These are phyloP conservation scores for Aromia moschata DNA, from an alignment of 2,888 invertebrate species.

Conservation along the genomic window DNA sequence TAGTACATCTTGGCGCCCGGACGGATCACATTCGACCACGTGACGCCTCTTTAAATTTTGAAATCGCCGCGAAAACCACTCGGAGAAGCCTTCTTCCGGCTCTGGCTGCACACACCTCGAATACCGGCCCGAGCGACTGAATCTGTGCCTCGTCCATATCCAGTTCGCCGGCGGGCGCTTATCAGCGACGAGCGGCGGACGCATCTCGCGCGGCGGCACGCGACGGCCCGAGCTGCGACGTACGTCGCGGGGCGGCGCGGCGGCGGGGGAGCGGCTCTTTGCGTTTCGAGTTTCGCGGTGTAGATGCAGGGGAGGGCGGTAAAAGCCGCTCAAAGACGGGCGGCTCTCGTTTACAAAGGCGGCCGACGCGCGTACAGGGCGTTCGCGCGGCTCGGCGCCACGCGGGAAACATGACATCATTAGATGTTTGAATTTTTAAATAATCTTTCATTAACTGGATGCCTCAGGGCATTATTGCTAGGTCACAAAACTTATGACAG, in stretches of 20 bases:
- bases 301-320: background rate
- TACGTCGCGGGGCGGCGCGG: background rate
- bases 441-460: too few species aligned
- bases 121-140: constrained; percentile 36
- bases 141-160: constrained; percentile 24
- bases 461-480: too few species aligned
- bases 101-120: constrained; percentile 36
- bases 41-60: constrained; percentile 15
- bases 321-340: too few species aligned
- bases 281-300: background rate
- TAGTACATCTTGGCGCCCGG: constrained; percentile 50
- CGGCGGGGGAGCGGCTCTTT: background rate
- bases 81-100: constrained; percentile 26
- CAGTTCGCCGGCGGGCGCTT: constrained; percentile 3
- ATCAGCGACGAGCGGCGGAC: constrained; percentile 30
- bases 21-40: constrained; percentile 8
- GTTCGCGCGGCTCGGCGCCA: too few species aligned
- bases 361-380: too few species aligned
- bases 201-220: constrained; percentile 12
- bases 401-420: too few species aligned
- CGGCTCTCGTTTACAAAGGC: too few species aligned
- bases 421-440: too few species aligned
- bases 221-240: constrained; percentile 3
- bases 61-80: constrained; percentile 32
- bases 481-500: too few species aligned